These are phyloP conservation scores for Brachyhypopomus occidentalis DNA, from an alignment of 2,113 vertebrate species.

Conservation along the genomic window DNA sequence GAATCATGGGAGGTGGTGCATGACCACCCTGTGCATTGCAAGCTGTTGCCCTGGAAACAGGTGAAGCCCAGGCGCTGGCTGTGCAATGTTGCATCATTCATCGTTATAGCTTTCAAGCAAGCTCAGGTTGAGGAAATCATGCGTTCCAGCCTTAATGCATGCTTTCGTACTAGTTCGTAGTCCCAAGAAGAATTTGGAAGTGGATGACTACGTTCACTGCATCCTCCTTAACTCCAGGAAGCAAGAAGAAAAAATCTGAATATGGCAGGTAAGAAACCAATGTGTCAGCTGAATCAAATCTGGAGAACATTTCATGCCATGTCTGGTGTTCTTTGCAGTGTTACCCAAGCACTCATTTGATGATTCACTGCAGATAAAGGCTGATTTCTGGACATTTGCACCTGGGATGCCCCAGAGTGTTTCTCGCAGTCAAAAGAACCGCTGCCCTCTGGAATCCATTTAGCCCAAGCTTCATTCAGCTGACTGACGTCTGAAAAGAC, in stretches of 20 bases:
- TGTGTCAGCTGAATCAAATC: not conserved
- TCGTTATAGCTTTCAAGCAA: constrained; percentile 1
- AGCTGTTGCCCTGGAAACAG: constrained; percentile 41
- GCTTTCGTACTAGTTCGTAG: not conserved
- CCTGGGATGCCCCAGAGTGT: not conserved
- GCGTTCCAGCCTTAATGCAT: not conserved
- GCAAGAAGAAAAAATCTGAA: not conserved
- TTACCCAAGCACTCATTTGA: too few species aligned
- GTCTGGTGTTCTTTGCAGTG: too few species aligned
- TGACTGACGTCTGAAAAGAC: not conserved
- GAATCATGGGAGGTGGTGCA: not conserved
- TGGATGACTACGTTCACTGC: not conserved
- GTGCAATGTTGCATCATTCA: constrained; percentile 4
- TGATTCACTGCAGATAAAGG: not conserved
- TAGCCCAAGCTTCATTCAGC: not conserved
- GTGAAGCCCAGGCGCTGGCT: not conserved
- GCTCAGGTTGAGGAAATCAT: not conserved
- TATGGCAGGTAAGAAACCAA: not conserved
- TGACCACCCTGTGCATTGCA: not conserved
- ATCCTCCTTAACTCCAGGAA: not conserved
- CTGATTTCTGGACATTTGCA: not conserved
- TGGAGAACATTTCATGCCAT: too few species aligned
- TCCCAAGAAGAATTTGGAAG: not conserved
- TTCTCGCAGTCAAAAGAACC: not conserved
- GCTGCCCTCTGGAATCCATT: not conserved